Base-by-base conservation (phyloP, 2,113 vertebrate species). In the Vulpes lagopus region DNA sequence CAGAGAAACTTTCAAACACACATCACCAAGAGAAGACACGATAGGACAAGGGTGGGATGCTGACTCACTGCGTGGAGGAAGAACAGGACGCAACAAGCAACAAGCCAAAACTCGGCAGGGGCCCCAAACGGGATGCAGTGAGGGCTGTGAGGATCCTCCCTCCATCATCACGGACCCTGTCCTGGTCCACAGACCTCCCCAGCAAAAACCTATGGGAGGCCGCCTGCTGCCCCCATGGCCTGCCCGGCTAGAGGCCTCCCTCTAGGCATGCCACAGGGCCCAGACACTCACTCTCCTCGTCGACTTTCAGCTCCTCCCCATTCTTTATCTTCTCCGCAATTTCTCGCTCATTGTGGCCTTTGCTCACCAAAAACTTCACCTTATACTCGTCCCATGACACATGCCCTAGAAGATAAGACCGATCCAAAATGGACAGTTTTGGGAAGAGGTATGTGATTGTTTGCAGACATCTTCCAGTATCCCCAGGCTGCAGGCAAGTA, bases 321-420 rank as follows among this genome's bases (percentile, higher is more conserved):
- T 99, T 99, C 97, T 98, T 99, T 0, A 99, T 98, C 98, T 99
- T 99, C 65, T 99, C 99, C 0, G 99, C 99, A 0, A 99, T 96
- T 60, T 99, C 99, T 53, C 98, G 99, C 51, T 99, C 99, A 0
- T 99, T 98, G 96, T 99, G 99, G n/a, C 99, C 99, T 98, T 99
- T 99, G 98, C 99, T 99, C 14, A 99, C 99, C 97, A 99, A 94
- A 95, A 99, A 99, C 96, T 99, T 99, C 0, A 99, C 98, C 80
- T 99, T 99, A 91, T 99, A 99, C 91, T 99, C 99, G 0, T 99
- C 99, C 99, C 99, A 99, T 0, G 99, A 99, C 85, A 99, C 99
- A 0, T 96, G 99, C 84, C 99, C 99, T 99, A 38, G 1, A 92
- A 96, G 9, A 76, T 57, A 81, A 25, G 27, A 15, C 17, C 5